Evolutionary conservation across 2,113 vertebrate species (phyloP).

Genomic region (Urocitellus parryii): DNA sequence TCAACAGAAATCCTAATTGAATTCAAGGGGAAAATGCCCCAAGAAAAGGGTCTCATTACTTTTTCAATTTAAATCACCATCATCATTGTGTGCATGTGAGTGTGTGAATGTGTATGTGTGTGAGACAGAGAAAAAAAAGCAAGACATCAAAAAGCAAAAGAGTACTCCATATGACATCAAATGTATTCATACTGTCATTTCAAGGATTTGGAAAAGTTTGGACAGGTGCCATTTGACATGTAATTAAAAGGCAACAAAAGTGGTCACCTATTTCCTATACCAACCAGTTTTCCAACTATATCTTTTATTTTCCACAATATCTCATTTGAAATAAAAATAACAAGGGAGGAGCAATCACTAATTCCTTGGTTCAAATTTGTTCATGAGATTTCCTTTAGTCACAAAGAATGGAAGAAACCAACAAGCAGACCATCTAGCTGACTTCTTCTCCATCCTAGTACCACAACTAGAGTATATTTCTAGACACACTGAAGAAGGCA

Average conservation of each 20-base stretch:
- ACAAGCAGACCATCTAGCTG: not conserved
- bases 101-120: not conserved
- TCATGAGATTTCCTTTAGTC: slow-evolving; percentile 29
- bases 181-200: slow-evolving; percentile 29
- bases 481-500: not conserved
- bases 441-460: not conserved
- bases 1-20: slow-evolving; percentile 46
- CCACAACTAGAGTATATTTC: not conserved
- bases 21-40: not conserved
- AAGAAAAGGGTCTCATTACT: slow-evolving; percentile 6
- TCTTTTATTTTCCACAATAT: not conserved
- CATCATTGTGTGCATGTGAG: not conserved
- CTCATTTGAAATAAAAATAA: slow-evolving; percentile 19
- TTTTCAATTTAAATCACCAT: slow-evolving; percentile 8
- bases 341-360: not conserved
- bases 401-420: not conserved
- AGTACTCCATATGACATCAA: not conserved
- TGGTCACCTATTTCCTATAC: not conserved
- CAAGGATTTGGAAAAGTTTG: slow-evolving; percentile 36
- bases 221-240: slow-evolving; percentile 29
- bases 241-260: slow-evolving; percentile 20
- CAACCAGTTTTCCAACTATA: not conserved
- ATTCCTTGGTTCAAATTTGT: not conserved
- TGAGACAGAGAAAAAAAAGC: not conserved
- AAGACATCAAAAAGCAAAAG: not conserved